These are phyloP conservation scores for Theodoxus fluviatilis DNA, from an alignment of 2,888 invertebrate genomes.

Conservation along the genomic window DNA sequence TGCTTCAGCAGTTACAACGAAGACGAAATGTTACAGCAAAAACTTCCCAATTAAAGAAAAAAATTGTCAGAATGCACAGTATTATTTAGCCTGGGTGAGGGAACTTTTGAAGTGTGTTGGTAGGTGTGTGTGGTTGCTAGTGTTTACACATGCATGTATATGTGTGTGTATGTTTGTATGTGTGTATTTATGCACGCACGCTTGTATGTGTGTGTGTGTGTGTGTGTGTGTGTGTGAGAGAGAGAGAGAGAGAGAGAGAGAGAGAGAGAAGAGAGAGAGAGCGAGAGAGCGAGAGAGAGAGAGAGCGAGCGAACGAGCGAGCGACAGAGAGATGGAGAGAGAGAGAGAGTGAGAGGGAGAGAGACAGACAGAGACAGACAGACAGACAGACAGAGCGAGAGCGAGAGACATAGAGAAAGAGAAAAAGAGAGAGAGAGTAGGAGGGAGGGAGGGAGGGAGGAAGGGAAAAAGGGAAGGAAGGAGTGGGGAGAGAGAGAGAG, in stretches of 20 bases:
- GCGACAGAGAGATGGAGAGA: conserved; percentile 21
- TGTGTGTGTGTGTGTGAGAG: background rate
- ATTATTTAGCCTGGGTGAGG: too few relatives aligned
- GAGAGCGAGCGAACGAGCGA: conserved; percentile 25
- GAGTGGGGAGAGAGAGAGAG: conserved; percentile 23
- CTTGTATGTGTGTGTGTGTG: background rate
- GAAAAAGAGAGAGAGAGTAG: background rate
- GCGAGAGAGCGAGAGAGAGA: conserved; percentile 10
- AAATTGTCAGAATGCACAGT: too few relatives aligned
- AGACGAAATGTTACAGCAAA: too few relatives aligned
- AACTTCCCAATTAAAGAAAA: too few relatives aligned
- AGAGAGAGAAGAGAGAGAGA: background rate
- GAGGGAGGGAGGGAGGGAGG: background rate
- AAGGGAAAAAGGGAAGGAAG: conserved; percentile 1
- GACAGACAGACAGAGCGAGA: background rate
- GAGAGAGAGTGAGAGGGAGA: background rate
- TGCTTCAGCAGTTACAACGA: too few relatives aligned
- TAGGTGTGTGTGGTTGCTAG: too few relatives aligned
- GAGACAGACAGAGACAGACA: background rate
- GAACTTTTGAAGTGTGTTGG: too few relatives aligned
- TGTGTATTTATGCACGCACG: background rate
- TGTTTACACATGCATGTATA: background rate
- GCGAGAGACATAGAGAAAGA: background rate
- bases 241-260: background rate
- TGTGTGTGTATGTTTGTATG: conserved; percentile 8